Conservation (phyloP, 2,113 vertebrate genomes). For the Halcyon senegalensis region DNA sequence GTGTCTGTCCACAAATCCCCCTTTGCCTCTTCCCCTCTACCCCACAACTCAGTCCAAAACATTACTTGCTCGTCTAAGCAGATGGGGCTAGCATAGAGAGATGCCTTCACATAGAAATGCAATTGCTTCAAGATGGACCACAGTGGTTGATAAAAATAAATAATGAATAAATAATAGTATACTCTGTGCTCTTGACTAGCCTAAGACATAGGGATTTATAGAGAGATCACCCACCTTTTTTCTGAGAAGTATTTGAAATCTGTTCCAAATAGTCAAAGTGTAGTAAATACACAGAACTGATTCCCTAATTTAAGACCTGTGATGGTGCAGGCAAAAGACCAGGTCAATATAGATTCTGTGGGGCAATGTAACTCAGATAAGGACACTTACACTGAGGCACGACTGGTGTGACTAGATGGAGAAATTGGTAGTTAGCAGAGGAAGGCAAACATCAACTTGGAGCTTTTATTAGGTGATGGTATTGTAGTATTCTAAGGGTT, state of each 20-base stretch:
- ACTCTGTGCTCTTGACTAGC: not conserved
- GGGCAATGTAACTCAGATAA: not conserved
- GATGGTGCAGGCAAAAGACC: not conserved
- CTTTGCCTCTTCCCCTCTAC: not conserved
- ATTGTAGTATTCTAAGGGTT: conserved; percentile 44
- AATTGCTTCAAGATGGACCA: conserved; percentile 79
- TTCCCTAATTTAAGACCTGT: not conserved
- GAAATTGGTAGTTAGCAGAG: not conserved
- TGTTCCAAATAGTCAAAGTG: not conserved
- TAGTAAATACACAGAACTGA: not conserved
- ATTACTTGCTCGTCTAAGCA: conserved; percentile 11
- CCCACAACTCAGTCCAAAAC: not conserved
- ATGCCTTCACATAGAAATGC: conserved; percentile 21
- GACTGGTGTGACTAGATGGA: not conserved
- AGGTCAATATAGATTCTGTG: not conserved
- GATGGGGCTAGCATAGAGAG: conserved; percentile 34
- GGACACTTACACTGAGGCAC: not conserved
- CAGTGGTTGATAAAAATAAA: conserved; percentile 65
- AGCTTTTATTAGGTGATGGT: not conserved
- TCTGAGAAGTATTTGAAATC: not conserved
- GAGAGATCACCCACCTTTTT: not conserved
- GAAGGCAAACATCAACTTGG: not conserved
- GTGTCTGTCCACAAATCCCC: not conserved
- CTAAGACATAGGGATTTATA: not conserved
- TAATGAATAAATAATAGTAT: conserved; percentile 15